Percentiles rank a stretch among this genome's conserved stretches.
These are phyloP conservation scores for Kradibia gibbosae DNA, from an alignment of 1,140 invertebrate species.

Conservation along the genomic window DNA sequence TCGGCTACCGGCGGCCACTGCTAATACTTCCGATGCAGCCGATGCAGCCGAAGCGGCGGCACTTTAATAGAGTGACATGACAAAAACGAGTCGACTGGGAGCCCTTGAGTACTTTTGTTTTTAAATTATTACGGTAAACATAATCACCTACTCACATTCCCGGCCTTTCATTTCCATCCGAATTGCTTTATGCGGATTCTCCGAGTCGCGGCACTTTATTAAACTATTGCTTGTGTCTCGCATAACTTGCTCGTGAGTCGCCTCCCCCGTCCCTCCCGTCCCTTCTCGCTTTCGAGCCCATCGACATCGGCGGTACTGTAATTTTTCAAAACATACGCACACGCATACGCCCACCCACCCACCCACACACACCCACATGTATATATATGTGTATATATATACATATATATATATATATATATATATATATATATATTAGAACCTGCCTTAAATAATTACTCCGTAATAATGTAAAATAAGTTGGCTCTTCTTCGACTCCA, in stretches of 20 bases:
- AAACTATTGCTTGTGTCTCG: background rate
- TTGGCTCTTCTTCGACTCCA: conserved; percentile 13
- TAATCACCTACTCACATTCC: conserved; percentile 11
- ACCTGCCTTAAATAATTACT: conserved; percentile 1
- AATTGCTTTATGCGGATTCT: background rate
- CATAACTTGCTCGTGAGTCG: background rate
- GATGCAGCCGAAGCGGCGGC: background rate
- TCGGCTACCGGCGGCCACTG: conserved; percentile 1
- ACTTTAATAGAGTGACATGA: conserved; percentile 28
- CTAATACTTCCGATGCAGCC: too few relatives aligned
- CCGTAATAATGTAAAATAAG: background rate
- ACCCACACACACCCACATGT: too few relatives aligned
- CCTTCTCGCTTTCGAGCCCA: background rate
- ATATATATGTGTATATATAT: too few relatives aligned
- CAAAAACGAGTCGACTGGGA: background rate
- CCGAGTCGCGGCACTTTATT: background rate
- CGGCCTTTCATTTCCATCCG: background rate
- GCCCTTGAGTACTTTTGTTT: conserved; percentile 17
- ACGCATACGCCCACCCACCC: too few relatives aligned
- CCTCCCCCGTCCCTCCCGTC: background rate
- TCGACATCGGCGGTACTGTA: background rate
- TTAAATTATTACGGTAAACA: conserved; percentile 19
- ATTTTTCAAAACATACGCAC: too few relatives aligned
- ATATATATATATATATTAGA: too few relatives aligned
- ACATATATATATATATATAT: too few relatives aligned